Percentiles rank a stretch among this genome's conserved stretches.
Evolutionary conservation across 2,113 vertebrate genomes (phyloP).

Genomic region (Carassius carassius): DNA sequence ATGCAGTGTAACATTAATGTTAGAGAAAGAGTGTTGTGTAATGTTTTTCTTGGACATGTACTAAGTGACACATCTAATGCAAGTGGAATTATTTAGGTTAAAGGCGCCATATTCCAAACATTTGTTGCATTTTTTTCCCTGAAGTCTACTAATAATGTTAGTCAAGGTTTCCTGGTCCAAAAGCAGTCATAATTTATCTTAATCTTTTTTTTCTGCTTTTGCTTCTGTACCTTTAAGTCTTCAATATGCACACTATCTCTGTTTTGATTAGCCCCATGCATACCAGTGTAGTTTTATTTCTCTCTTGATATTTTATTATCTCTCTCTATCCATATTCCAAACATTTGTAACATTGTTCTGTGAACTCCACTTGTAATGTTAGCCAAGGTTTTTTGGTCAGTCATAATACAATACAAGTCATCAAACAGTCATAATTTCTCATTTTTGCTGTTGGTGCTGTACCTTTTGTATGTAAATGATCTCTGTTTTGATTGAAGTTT

Average conservation of each 20-base stretch:
- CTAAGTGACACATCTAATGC: slow-evolving; percentile 14
- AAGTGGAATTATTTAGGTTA: slow-evolving; percentile 6
- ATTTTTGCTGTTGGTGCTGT: background rate
- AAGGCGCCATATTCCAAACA: slow-evolving; percentile 14
- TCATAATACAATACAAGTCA: background rate
- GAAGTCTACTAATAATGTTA: background rate
- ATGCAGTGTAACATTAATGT: background rate
- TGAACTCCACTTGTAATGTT: background rate
- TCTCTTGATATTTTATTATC: background rate
- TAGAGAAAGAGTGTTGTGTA: background rate
- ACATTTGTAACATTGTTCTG: background rate
- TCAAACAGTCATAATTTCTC: background rate
- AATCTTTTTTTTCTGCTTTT: background rate
- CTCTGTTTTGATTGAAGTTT: background rate
- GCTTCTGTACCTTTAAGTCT: background rate
- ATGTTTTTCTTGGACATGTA: slow-evolving; percentile 22
- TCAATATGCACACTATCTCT: background rate
- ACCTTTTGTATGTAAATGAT: background rate
- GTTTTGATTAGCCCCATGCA: background rate
- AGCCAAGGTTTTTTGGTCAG: background rate
- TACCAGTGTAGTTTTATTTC: background rate
- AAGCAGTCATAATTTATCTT: background rate
- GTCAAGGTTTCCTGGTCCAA: background rate
- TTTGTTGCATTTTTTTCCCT: background rate
- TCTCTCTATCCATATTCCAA: background rate